A percentile compares a stretch with the other conserved stretches of the same genome.
phyloP scores from a whole-genome alignment of 2,888 invertebrate species.

The Leucophora obtusa region DNA sequence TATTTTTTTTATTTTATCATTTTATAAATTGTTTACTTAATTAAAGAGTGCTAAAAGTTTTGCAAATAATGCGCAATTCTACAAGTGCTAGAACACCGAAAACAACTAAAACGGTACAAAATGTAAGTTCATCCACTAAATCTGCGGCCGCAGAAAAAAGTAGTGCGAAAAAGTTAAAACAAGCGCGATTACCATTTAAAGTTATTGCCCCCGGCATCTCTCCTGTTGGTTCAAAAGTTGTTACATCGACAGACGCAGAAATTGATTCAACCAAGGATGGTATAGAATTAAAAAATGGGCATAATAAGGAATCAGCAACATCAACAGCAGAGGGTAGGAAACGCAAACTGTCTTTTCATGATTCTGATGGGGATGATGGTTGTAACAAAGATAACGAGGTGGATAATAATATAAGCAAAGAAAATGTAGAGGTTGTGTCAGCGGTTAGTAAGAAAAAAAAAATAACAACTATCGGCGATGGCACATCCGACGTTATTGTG shows the following conservation, averaged over 20 bases:
- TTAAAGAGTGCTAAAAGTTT: constrained; percentile 12
- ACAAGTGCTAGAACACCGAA: constrained; percentile 39
- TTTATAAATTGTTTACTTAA: constrained; percentile 18
- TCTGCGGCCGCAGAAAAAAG: constrained; percentile 58
- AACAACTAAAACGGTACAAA: constrained; percentile 28
- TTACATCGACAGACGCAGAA: constrained; percentile 16
- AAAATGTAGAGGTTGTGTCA: constrained; percentile 55
- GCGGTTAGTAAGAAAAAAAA: constrained; percentile 61
- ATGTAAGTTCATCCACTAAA: constrained; percentile 37
- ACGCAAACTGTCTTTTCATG: constrained; percentile 73
- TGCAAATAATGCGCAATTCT: constrained; percentile 58
- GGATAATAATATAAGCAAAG: constrained; percentile 56
- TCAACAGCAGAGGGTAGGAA: constrained; percentile 68
- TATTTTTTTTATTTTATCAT: constrained; percentile 22
- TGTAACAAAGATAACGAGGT: constrained; percentile 26
- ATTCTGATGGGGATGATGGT: constrained; percentile 34
- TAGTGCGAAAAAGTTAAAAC: constrained; percentile 81
- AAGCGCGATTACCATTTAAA: constrained; percentile 83
- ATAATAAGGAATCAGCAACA: background rate
- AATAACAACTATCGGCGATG: constrained; percentile 6
- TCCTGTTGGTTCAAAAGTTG: constrained; percentile 29
- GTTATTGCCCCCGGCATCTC: constrained; percentile 69
- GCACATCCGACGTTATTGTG: constrained; percentile 38
- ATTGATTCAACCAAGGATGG: background rate
- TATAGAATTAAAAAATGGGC: background rate